phyloP scores from a whole-genome alignment of 2,888 invertebrate species.

The Drymonia ruficornis region DNA sequence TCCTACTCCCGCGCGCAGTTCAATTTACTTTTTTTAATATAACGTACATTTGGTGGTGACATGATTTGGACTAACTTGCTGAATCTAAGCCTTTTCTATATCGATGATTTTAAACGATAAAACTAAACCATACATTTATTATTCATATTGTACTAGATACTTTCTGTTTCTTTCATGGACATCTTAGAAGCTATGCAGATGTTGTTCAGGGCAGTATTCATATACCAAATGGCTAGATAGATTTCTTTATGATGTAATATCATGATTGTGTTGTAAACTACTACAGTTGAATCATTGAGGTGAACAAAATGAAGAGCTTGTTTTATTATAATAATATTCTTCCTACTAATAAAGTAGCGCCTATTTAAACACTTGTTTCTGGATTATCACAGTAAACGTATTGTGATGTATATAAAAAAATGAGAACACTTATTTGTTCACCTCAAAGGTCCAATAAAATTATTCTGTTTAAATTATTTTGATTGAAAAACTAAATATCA shows the following conservation, averaged over 20 bases:
- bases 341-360: background rate
- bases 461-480: conserved; percentile 41
- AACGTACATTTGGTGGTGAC: too few relatives aligned
- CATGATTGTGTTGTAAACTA: conserved; percentile 33
- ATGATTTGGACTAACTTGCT: too few relatives aligned
- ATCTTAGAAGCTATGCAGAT: conserved; percentile 42
- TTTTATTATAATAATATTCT: background rate
- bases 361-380: too few relatives aligned
- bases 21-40: too few relatives aligned
- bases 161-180: background rate
- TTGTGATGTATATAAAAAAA: background rate
- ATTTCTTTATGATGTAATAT: conserved; percentile 59
- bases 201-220: conserved; percentile 75
- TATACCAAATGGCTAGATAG: conserved; percentile 76
- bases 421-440: conserved; percentile 20
- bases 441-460: conserved; percentile 37
- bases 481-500: conserved; percentile 21
- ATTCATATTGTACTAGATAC: too few relatives aligned
- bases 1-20: too few relatives aligned
- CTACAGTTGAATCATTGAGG: conserved; percentile 3
- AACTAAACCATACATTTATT: too few relatives aligned
- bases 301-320: background rate
- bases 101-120: too few relatives aligned
- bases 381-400: too few relatives aligned
- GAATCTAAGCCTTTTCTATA: too few relatives aligned